These are phyloP conservation scores for Agrotis segetum DNA, from an alignment of 2,888 invertebrate genomes.

Conservation along the genomic window DNA sequence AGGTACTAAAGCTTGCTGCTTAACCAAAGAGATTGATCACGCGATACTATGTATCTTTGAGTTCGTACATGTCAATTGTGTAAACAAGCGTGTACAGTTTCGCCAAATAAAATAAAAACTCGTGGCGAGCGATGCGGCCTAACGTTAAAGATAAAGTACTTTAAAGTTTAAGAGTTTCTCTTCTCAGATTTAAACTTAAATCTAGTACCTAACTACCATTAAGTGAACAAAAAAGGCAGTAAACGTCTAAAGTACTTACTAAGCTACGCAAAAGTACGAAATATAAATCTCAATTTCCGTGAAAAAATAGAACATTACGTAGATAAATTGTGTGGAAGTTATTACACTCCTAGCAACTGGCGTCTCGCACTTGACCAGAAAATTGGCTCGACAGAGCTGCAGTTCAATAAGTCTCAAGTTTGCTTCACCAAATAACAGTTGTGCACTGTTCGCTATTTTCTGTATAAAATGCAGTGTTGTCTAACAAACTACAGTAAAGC, in stretches of 20 bases:
- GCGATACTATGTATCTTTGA: too few relatives aligned
- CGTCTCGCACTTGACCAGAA: slow-evolving; percentile 49
- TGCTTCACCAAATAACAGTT: slow-evolving; percentile 44
- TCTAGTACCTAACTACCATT: neutral
- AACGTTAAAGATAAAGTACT: neutral
- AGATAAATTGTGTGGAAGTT: slow-evolving; percentile 41
- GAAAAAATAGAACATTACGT: slow-evolving; percentile 12
- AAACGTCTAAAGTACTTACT: neutral
- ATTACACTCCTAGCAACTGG: slow-evolving; percentile 16
- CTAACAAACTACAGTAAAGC: slow-evolving; percentile 32
- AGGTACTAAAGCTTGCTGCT: too few relatives aligned
- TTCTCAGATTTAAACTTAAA: neutral
- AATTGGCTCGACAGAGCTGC: slow-evolving; percentile 45
- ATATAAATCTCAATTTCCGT: slow-evolving; percentile 8
- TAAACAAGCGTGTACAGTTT: too few relatives aligned
- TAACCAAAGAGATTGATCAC: too few relatives aligned
- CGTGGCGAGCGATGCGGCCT: neutral
- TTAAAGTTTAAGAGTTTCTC: neutral
- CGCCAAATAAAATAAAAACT: too few relatives aligned
- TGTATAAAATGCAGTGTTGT: slow-evolving; percentile 32
- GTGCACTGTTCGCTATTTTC: slow-evolving; percentile 32
- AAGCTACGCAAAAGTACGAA: slow-evolving; percentile 12
- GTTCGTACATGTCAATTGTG: too few relatives aligned
- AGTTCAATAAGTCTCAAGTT: slow-evolving; percentile 54
- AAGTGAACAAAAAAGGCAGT: neutral